Evolutionary conservation across 1,140 invertebrate genomes (phyloP).

Genomic region (Hydropsyche tenuis): DNA sequence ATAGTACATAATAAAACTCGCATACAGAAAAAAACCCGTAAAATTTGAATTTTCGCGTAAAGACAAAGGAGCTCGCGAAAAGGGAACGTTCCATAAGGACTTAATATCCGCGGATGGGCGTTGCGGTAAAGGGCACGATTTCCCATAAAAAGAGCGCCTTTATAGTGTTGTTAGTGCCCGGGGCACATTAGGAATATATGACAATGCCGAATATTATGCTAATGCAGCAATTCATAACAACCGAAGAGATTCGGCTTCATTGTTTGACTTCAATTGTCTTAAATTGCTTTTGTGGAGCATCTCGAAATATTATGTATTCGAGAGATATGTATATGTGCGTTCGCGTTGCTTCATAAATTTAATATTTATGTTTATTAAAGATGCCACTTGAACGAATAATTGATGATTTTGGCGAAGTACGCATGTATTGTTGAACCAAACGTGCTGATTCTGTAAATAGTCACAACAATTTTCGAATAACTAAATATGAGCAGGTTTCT

Average conservation of each 20-base stretch:
- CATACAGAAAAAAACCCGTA: neutral
- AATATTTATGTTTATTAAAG: neutral
- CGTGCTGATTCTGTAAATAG: too few species aligned
- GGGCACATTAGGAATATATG: constrained; percentile 26
- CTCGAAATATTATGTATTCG: neutral
- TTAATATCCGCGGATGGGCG: neutral
- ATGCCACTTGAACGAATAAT: neutral
- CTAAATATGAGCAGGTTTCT: too few species aligned
- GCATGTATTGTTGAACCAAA: too few species aligned
- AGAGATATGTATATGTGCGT: neutral
- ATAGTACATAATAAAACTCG: too few species aligned
- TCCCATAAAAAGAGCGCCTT: neutral
- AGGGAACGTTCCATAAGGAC: constrained; percentile 1
- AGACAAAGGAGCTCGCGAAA: neutral
- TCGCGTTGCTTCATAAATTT: too few species aligned
- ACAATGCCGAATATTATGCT: constrained; percentile 34
- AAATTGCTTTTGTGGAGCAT: constrained; percentile 23
- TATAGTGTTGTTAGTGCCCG: constrained; percentile 26
- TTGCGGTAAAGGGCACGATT: neutral
- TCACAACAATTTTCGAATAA: too few species aligned
- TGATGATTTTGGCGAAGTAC: neutral
- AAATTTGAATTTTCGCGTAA: constrained; percentile 23
- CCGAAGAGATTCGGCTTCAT: constrained; percentile 28
- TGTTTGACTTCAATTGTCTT: constrained; percentile 29
- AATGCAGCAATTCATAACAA: constrained; percentile 35